Conservation (phyloP, 2,888 invertebrate genomes). For the Drosophila fulvimacula region DNA sequence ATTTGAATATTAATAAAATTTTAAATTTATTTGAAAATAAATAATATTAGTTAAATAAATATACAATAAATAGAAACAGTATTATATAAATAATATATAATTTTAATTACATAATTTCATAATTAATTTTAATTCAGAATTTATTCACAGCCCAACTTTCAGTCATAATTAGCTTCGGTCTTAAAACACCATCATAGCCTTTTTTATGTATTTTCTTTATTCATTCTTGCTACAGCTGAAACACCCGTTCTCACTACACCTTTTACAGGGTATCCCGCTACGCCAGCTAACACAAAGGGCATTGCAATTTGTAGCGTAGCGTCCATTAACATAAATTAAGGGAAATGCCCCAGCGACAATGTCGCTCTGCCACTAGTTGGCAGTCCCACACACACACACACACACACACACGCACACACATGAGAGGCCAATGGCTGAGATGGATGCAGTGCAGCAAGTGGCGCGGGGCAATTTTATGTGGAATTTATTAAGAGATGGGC, state of each 20-base stretch:
- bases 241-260: background rate
- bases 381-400: constrained; percentile 21
- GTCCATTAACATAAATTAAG: constrained; percentile 83
- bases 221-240: background rate
- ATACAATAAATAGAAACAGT: no score
- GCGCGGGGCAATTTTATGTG: constrained; percentile 61
- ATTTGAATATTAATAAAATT: no score
- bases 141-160: no score
- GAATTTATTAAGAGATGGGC: constrained; percentile 82
- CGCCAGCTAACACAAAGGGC: constrained; percentile 61
- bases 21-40: no score
- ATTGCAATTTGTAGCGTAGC: constrained; percentile 77
- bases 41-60: no score
- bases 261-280: constrained; percentile 43
- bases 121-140: no score
- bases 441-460: constrained; percentile 66
- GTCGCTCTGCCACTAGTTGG: constrained; percentile 31
- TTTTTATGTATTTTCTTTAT: background rate
- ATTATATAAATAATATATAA: no score
- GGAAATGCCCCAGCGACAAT: constrained; percentile 56
- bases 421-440: constrained; percentile 11
- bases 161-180: no score
- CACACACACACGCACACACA: background rate
- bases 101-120: no score
- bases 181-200: no score